These are phyloP conservation scores for Halictus quadricinctus DNA, from an alignment of 2,888 invertebrate genomes.

Conservation along the genomic window DNA sequence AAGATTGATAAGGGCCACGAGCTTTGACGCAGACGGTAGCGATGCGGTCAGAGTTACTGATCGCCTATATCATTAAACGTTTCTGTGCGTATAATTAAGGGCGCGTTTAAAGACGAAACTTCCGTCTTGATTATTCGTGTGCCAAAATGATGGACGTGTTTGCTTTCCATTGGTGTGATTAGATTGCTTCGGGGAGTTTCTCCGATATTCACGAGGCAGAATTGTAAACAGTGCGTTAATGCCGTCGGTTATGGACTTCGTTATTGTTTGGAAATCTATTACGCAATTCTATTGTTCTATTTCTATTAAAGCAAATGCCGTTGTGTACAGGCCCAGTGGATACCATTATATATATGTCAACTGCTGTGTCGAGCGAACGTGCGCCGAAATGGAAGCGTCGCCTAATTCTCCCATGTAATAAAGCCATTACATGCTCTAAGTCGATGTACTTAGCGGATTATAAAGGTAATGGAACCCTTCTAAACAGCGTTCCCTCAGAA, in stretches of 20 bases:
- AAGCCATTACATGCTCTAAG: not conserved
- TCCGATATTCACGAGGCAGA: not conserved
- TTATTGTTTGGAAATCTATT: not conserved
- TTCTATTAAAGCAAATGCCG: not conserved
- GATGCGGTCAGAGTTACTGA: not conserved
- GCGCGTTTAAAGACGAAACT: not conserved
- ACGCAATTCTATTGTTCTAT: not conserved
- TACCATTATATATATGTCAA: not conserved
- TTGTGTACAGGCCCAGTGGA: not conserved
- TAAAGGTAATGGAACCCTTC: not conserved
- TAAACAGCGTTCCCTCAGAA: not conserved
- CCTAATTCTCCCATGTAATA: not conserved
- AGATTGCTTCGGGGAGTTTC: not conserved
- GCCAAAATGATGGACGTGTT: not conserved
- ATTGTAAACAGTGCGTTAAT: not conserved
- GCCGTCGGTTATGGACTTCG: not conserved
- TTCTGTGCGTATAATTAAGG: not conserved
- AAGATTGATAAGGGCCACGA: not conserved
- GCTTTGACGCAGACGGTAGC: not conserved
- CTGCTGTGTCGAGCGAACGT: not conserved
- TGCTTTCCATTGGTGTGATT: not conserved
- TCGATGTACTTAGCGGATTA: not conserved
- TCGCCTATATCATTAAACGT: not conserved
- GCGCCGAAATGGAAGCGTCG: not conserved
- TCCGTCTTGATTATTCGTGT: conserved; percentile 10